Conservation (phyloP, 2,113 vertebrate genomes). For the Eclectus roratus region DNA sequence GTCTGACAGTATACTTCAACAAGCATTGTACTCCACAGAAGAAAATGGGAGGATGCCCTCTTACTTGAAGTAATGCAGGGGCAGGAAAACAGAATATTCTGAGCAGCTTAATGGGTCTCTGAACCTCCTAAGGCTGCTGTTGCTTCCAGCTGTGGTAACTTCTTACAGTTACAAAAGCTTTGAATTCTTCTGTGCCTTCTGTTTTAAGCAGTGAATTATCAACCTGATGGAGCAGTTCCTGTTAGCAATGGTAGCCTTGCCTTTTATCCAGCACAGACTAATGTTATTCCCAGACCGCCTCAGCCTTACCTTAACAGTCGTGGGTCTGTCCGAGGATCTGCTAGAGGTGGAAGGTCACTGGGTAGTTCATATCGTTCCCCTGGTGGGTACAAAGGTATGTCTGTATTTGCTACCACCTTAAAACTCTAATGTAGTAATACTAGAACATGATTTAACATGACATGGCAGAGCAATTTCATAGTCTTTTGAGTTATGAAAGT, state of each 20-base stretch:
- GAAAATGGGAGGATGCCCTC: neutral
- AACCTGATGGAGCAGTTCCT: slow-evolving; percentile 76
- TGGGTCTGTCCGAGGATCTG: slow-evolving; percentile 83
- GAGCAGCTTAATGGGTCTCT: neutral
- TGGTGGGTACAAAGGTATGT: slow-evolving; percentile 84
- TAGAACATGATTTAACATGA: neutral
- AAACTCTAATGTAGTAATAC: neutral
- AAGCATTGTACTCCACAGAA: neutral
- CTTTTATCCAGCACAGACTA: slow-evolving; percentile 79
- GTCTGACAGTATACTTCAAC: neutral
- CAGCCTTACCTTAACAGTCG: slow-evolving; percentile 80
- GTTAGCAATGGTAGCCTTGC: slow-evolving; percentile 78
- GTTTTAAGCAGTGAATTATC: slow-evolving; percentile 72
- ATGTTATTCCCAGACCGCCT: slow-evolving; percentile 72
- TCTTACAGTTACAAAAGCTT: neutral
- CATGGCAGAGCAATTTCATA: neutral
- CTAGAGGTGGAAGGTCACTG: slow-evolving; percentile 80
- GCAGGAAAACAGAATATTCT: neutral
- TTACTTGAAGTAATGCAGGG: neutral
- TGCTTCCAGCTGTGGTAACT: neutral
- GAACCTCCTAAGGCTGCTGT: neutral
- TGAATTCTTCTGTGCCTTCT: neutral
- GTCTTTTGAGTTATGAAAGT: neutral
- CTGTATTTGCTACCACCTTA: neutral
- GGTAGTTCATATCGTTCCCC: slow-evolving; percentile 77